phyloP scores from a whole-genome alignment of 2,888 invertebrate genomes.

The Xestoiulus laeticollis region DNA sequence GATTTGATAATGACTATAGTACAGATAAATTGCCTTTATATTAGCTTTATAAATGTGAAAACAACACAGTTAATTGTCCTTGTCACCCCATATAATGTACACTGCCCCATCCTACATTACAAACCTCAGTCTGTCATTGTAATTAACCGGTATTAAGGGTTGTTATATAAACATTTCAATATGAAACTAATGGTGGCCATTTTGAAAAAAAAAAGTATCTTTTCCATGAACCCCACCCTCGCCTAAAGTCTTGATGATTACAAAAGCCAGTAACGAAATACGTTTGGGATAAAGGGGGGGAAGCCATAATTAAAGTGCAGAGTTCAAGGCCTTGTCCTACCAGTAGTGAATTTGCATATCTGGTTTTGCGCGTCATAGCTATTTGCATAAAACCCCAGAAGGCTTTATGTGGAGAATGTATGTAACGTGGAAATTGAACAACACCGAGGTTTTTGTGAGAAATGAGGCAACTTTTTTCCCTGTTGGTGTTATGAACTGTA shows the following conservation, averaged over 20 bases:
- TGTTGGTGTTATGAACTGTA: conserved; percentile 27
- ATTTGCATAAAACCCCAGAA: background rate
- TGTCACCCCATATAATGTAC: no score
- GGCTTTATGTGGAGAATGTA: background rate
- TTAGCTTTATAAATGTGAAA: no score
- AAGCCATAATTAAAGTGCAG: conserved; percentile 2
- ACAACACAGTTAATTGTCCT: no score
- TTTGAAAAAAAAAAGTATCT: background rate
- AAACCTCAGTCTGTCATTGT: no score
- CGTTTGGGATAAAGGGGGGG: background rate
- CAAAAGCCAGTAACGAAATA: background rate
- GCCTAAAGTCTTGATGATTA: background rate
- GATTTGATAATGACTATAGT: no score
- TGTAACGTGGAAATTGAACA: conserved; percentile 23
- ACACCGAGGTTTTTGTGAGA: background rate
- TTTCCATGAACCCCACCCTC: background rate
- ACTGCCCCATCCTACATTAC: no score
- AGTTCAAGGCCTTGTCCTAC: background rate
- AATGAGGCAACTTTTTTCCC: background rate
- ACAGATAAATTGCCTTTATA: no score
- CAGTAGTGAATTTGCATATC: background rate
- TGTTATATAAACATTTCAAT: background rate
- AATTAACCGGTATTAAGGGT: no score
- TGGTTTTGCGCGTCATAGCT: background rate
- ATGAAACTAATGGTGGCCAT: background rate